These are phyloP conservation scores for Mormoops blainvillei DNA, from an alignment of 2,113 vertebrate species.

Conservation along the genomic window DNA sequence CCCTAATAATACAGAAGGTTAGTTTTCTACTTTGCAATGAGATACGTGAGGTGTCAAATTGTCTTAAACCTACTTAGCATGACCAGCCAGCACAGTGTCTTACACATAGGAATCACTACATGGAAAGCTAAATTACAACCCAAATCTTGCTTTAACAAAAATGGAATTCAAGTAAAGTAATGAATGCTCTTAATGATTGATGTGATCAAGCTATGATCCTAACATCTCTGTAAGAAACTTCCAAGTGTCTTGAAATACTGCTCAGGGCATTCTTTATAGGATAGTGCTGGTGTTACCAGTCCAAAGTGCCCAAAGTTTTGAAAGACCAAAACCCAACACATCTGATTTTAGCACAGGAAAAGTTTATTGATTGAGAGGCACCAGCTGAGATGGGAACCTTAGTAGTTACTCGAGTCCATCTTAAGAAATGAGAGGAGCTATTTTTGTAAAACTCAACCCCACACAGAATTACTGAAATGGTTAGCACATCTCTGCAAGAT, in stretches of 20 bases:
- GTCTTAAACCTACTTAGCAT: neutral
- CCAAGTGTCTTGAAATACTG: neutral
- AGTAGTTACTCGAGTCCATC: neutral
- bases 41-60: neutral
- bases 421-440: neutral
- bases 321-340: neutral
- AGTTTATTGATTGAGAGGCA: neutral
- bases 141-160: slow-evolving; percentile 16
- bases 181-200: neutral
- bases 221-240: neutral
- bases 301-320: neutral
- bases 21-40: slow-evolving; percentile 15
- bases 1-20: neutral
- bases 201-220: neutral
- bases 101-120: neutral
- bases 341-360: neutral
- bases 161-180: neutral
- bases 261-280: neutral
- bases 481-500: neutral
- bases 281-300: neutral
- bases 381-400: neutral
- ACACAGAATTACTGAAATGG: neutral
- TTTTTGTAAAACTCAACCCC: neutral
- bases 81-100: neutral
- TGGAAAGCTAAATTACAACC: neutral